Evolutionary conservation across 2,888 invertebrate genomes (phyloP).

Genomic region (Asteroscopus sphinx): DNA sequence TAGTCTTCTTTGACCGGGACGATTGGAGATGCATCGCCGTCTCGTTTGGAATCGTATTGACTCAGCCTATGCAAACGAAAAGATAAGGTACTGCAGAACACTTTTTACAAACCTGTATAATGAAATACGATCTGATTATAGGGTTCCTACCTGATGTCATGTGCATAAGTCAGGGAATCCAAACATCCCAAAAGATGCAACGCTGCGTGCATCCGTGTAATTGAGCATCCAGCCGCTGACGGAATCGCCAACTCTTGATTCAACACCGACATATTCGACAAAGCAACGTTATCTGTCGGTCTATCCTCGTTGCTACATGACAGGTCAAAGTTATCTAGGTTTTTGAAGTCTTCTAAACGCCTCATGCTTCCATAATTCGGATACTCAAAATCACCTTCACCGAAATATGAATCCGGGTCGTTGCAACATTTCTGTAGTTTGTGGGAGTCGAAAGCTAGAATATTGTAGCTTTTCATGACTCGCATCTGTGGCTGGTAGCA

Average conservation of each 20-base stretch:
- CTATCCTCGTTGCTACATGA: slow-evolving; percentile 71
- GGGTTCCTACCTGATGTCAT: slow-evolving; percentile 91
- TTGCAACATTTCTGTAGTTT: slow-evolving; percentile 81
- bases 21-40: slow-evolving; percentile 68
- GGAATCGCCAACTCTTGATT: slow-evolving; percentile 96
- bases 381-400: slow-evolving; percentile 75
- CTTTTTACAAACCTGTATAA: neutral
- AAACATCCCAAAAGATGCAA: slow-evolving; percentile 96
- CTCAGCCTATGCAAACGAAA: slow-evolving; percentile 63
- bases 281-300: slow-evolving; percentile 71
- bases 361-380: slow-evolving; percentile 83
- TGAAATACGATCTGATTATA: neutral
- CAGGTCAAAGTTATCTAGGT: slow-evolving; percentile 77
- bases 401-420: slow-evolving; percentile 66
- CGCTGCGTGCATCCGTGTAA: slow-evolving; percentile 96
- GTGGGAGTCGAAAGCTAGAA: slow-evolving; percentile 93
- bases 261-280: slow-evolving; percentile 91
- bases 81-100: neutral
- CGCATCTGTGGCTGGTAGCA: slow-evolving; percentile 93
- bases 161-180: slow-evolving; percentile 96
- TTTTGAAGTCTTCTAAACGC: slow-evolving; percentile 81
- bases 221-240: slow-evolving; percentile 91
- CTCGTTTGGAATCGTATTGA: slow-evolving; percentile 75
- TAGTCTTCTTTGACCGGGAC: slow-evolving; percentile 93
- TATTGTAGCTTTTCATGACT: slow-evolving; percentile 94